Evolutionary conservation across 2,113 vertebrate species (phyloP).

Genomic region (Coracopsis vasa): DNA sequence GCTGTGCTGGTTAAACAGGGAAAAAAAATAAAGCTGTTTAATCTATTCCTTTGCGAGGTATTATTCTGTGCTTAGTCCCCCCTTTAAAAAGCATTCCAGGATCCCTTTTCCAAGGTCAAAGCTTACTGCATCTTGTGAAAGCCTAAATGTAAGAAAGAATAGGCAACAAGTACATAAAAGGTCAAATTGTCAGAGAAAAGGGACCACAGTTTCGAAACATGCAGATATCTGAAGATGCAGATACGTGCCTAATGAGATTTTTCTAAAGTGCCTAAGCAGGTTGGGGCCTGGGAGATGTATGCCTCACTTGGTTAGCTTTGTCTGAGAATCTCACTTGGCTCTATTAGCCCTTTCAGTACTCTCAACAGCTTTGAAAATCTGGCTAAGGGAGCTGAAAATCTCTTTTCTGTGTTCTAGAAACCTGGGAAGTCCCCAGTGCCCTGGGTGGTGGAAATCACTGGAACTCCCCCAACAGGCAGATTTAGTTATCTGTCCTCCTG

Average conservation of each 20-base stretch:
- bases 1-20: conserved; percentile 37
- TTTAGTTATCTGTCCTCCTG: background rate
- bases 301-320: background rate
- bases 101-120: background rate
- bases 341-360: background rate
- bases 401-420: conserved; percentile 14
- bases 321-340: conserved; percentile 21
- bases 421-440: background rate
- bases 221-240: background rate
- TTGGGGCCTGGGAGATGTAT: background rate
- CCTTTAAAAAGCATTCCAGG: background rate
- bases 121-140: background rate
- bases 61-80: background rate
- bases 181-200: background rate
- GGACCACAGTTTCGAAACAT: background rate
- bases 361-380: background rate
- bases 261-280: background rate
- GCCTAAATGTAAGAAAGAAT: background rate
- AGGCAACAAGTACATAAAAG: background rate
- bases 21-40: background rate
- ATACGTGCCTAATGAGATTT: background rate
- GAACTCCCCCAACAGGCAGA: background rate
- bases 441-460: background rate
- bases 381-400: conserved; percentile 2
- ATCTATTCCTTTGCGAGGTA: background rate